Conservation (phyloP, 2,888 invertebrate species). For the Leptura quadrifasciata region DNA sequence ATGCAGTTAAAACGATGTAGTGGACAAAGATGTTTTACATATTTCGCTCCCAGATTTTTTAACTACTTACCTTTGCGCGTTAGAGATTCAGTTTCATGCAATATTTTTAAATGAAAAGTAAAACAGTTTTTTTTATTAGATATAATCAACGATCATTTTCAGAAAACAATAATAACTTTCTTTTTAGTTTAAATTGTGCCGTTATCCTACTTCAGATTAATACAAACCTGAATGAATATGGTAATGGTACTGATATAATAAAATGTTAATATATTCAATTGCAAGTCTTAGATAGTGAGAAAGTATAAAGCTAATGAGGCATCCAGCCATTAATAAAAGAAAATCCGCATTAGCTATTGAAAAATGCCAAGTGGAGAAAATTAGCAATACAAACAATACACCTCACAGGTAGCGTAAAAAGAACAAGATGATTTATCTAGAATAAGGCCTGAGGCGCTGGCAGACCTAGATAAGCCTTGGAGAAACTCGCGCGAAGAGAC, state of each 20-base stretch:
- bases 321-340: slow-evolving; percentile 8
- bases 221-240: too few species aligned
- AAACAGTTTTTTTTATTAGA: too few species aligned
- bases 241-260: background rate
- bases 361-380: background rate
- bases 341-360: background rate
- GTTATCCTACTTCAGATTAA: too few species aligned
- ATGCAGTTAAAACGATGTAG: too few species aligned
- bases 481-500: slow-evolving; percentile 51
- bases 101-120: too few species aligned
- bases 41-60: too few species aligned
- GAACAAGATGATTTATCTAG: slow-evolving; percentile 23
- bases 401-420: slow-evolving; percentile 16
- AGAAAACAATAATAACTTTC: too few species aligned
- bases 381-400: slow-evolving; percentile 2
- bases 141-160: too few species aligned
- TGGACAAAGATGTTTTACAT: too few species aligned
- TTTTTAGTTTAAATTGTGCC: too few species aligned
- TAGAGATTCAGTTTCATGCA: too few species aligned
- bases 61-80: too few species aligned
- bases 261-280: background rate
- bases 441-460: slow-evolving; percentile 43
- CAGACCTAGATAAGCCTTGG: slow-evolving; percentile 51
- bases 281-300: background rate
- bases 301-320: slow-evolving; percentile 8